phyloP scores from a whole-genome alignment of 1,140 invertebrate genomes.

The Pseudachorutes palmiensis region DNA sequence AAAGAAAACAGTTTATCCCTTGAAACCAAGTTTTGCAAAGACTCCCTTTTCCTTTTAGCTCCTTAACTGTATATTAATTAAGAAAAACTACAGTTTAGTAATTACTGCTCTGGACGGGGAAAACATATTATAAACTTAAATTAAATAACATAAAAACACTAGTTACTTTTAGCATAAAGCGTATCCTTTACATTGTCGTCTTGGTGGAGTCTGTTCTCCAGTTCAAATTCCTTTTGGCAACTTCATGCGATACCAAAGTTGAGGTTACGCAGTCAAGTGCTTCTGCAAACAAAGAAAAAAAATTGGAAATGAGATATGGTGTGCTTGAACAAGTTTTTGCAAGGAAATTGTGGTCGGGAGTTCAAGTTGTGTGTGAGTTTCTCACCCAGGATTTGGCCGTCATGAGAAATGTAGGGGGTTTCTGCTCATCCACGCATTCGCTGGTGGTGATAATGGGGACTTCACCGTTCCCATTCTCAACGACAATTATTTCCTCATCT shows the following conservation, averaged over 20 bases:
- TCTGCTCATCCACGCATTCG: not conserved
- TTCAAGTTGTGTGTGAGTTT: too few relatives aligned
- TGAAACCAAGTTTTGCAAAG: too few relatives aligned
- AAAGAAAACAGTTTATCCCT: too few relatives aligned
- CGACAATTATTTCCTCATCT: slow-evolving; percentile 1
- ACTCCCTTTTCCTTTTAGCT: too few relatives aligned
- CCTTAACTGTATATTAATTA: too few relatives aligned
- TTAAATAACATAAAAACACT: not conserved
- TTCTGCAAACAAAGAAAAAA: not conserved
- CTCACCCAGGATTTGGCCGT: not conserved
- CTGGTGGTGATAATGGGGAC: not conserved
- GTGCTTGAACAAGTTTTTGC: too few relatives aligned
- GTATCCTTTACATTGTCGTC: not conserved
- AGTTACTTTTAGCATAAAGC: not conserved
- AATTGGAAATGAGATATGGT: not conserved
- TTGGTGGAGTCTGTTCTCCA: not conserved
- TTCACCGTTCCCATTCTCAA: slow-evolving; percentile 3
- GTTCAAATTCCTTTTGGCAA: too few relatives aligned
- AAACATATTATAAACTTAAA: not conserved
- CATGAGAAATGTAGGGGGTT: not conserved
- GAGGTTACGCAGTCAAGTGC: not conserved
- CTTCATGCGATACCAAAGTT: too few relatives aligned
- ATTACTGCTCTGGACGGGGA: not conserved
- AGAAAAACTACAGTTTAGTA: too few relatives aligned
- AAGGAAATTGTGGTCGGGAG: too few relatives aligned